Base-by-base conservation (phyloP, 2,888 invertebrate species). In the Zonitis immaculata region DNA sequence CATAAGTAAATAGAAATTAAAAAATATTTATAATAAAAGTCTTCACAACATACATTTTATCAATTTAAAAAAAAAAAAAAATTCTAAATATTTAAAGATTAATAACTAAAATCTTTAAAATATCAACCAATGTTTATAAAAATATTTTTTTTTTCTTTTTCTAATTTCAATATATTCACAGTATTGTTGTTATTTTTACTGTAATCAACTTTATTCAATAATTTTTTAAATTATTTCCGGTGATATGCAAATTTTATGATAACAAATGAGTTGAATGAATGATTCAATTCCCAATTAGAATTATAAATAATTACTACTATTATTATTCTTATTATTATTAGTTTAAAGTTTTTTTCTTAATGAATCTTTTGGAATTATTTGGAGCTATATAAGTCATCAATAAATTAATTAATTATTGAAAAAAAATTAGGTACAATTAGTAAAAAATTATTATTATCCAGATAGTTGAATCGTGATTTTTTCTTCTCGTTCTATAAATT, bases 161-260 rank as follows among this genome's bases (percentile, higher is more conserved):
- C 8, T 57, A 59, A 62, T 54, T 62, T 60, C 56, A 64, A 51
- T 58, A 54, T 56, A 54, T 58, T 49, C 49, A 49, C 26, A 43
- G 22, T 20, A 44, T 6, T 20, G 3, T 7, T 22, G 22, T 44
- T 25, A 5, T 26, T 27, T 11, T 45, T 26, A 27, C n/a, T 45
- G 28, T 18, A 6, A 26, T 18, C 27, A 43, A 46, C 35, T 52
- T 44, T 49, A 44, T 52, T 42, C 52, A 49, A 35, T 44, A 55
- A 57, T 59, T 50, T n/a, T n/a, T n/a, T n/a, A n/a, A 59, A 57
- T 58, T 55, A 51, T 51, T 42, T 57, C 54, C 51, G 55, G 35
- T 71, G 71, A 71, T 71, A 71, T 71, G 71, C 69, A 66, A 65
- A 64, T 61, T 52, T 68, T 67, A 66, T 67, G 71, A 70, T 71